These are phyloP conservation scores for Aradus depressus DNA, from an alignment of 2,888 invertebrate species.

Conservation along the genomic window DNA sequence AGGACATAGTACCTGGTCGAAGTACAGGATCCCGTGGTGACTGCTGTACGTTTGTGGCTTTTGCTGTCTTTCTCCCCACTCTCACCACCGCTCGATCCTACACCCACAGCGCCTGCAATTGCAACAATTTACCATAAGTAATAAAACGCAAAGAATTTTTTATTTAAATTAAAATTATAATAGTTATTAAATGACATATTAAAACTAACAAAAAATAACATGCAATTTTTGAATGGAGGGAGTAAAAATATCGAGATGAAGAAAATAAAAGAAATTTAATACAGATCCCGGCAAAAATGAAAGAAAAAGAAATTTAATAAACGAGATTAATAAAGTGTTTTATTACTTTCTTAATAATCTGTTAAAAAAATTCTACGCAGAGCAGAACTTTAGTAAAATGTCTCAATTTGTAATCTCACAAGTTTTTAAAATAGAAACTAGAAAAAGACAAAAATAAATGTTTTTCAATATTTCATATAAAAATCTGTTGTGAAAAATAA, in stretches of 20 bases:
- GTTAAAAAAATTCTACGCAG: too few relatives aligned
- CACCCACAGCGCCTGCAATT: constrained; percentile 9
- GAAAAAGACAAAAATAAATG: too few relatives aligned
- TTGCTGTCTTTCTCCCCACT: constrained; percentile 23
- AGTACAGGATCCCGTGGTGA: constrained; percentile 56
- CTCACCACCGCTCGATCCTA: constrained; percentile 23
- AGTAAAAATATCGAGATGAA: not conserved
- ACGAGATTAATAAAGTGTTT: too few relatives aligned
- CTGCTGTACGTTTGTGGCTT: constrained; percentile 26
- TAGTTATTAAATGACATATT: not conserved
- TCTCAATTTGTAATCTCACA: too few relatives aligned
- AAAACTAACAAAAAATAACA: not conserved
- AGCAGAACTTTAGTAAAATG: too few relatives aligned
- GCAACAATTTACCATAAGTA: not conserved
- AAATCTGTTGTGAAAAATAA: too few relatives aligned
- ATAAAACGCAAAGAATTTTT: not conserved
- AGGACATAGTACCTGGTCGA: constrained; percentile 43
- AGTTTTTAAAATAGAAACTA: too few relatives aligned
- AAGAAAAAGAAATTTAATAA: too few relatives aligned
- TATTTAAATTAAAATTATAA: not conserved
- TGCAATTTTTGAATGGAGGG: not conserved
- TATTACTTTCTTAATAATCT: too few relatives aligned
- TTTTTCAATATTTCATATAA: too few relatives aligned
- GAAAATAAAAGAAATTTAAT: too few relatives aligned
- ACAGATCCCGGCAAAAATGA: too few relatives aligned